Base-by-base conservation (phyloP, 2,888 invertebrate genomes). In the Pseudococcus jackbeardsleyi region DNA sequence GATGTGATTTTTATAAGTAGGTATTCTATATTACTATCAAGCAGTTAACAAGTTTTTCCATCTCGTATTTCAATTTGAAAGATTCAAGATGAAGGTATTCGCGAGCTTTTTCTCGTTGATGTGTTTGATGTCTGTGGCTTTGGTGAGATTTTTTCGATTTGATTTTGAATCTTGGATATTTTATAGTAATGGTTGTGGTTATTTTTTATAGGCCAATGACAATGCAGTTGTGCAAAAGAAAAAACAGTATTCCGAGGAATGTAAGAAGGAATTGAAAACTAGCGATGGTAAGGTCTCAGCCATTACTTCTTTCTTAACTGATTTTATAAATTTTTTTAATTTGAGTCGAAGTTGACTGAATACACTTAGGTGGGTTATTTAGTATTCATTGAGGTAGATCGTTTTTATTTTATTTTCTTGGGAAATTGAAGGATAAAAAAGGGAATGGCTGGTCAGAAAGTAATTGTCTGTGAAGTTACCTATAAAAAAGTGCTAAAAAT, bases 1-100 rank as follows among this genome's bases (percentile, higher is more conserved):
- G 64, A 64, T 64, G 22, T 19, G 64, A 64, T 15, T 12, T 12
- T 64, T 19, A 22, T 22, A 22, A 11, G 26, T 33, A 33, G 1
- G 1, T 33, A 33, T 33, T 33, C 26, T 33, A 33, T 33, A 33
- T 33, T 33, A 33, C 26, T 33, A 33, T 33, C 8, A 7, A 22
- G 15, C 8, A 64, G 22, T 64, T 64, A 4, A 54, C 48, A 12
- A 15, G 19, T 12, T 17, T 1, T 8, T 22, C 22, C 0, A 19
- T 22, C 9, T 64, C 64, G n/a, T n/a, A 22, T 64, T 64, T 64
- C 15, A 22, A 64, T 22, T 9, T 64, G 22, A 64, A 9, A 64
- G 22, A 22, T 64, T 64, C 64, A 64, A 22, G 64, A 64, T 64
- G 64, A 64, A 64, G 64, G 64, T 64, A 22, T 22, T 64, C 22